A percentile compares a stretch with the other conserved stretches of the same genome.
These are phyloP conservation scores for Gymnothorax reevesii DNA, from an alignment of 2,797 vertebrate species.

Conservation along the genomic window DNA sequence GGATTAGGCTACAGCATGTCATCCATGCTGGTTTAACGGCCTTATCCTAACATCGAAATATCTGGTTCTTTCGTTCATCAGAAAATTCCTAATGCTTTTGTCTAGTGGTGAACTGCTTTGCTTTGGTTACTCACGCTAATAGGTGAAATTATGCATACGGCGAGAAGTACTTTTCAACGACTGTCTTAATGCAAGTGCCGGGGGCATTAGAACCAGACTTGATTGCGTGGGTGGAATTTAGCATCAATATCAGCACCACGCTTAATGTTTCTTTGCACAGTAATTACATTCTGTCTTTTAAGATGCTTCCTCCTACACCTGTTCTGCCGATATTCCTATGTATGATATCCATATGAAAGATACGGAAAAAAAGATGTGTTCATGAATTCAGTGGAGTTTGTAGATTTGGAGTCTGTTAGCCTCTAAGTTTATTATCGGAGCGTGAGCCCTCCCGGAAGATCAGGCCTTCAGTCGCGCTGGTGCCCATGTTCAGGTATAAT, in stretches of 20 bases:
- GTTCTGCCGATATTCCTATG: constrained; percentile 67
- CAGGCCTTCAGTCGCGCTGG: constrained; percentile 76
- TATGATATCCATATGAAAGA: constrained; percentile 25
- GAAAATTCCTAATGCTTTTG: background rate
- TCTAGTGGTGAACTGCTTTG: background rate
- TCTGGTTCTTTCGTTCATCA: background rate
- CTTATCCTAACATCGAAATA: background rate
- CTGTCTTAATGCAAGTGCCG: constrained; percentile 27
- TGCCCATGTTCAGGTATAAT: constrained; percentile 72
- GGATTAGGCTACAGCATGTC: too few species aligned
- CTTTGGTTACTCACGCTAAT: constrained; percentile 34
- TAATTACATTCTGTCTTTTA: constrained; percentile 58
- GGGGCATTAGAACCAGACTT: constrained; percentile 36
- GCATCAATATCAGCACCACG: constrained; percentile 2
- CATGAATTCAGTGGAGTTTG: constrained; percentile 63
- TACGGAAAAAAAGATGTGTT: constrained; percentile 60
- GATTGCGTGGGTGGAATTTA: constrained; percentile 28
- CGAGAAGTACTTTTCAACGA: constrained; percentile 30
- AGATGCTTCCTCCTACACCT: constrained; percentile 60
- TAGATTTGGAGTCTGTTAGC: constrained; percentile 71
- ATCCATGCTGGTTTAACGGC: too few species aligned
- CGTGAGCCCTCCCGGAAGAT: constrained; percentile 63
- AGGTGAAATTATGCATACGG: constrained; percentile 36
- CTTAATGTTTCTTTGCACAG: constrained; percentile 36
- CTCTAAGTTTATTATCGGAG: constrained; percentile 65